Evolutionary conservation across 2,797 vertebrate species (phyloP), one percentile per base, ranked within the genome.

Genomic region (Pogoniulus pusillus): DNA sequence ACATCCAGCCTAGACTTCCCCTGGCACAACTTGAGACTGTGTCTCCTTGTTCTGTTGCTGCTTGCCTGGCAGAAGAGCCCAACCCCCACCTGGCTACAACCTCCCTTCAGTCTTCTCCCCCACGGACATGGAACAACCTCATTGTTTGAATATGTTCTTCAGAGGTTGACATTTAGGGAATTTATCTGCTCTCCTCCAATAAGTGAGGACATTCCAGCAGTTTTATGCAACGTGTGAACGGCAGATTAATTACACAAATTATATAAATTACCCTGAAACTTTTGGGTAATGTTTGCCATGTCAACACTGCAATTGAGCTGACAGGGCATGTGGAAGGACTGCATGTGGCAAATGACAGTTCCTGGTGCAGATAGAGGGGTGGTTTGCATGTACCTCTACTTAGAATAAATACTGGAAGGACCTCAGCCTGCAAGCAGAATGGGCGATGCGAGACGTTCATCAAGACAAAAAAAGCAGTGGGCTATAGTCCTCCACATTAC

Each of bases 221-320:
- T 92, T 92, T 57, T 74, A 66, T 91, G 57, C 62, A 41, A 30
- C 37, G 66, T 69, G 59, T 76, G 73, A 94, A 93, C 75, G 2
- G 0, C 89, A 90, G 84, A 94, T 95, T 96, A 96, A 94, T 96
- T 78, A 47, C 71, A 84, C 58, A 90, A 92, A 94, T 94, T 91
- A 92, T 65, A 82, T 45, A 68, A 90, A 90, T 85, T 80, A 63
- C 72, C 68, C 76, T 82, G 82, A 93, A 96, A 66, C 51, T 94
- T 96, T 93, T 53, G 75, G 54, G 34, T 80, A 83, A 70, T 64
- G 20, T 93, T 96, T 95, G 66, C 70, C 70, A 6, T 94, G 86
- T 94, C 93, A 93, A 59, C 90, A 87, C 35, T 60, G 27, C 79
- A 89, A 82, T 83, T 87, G 90, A 89, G 68, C 84, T 20, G 30